phyloP scores from a whole-genome alignment of 2,888 invertebrate genomes.

The Hesperia comma region DNA sequence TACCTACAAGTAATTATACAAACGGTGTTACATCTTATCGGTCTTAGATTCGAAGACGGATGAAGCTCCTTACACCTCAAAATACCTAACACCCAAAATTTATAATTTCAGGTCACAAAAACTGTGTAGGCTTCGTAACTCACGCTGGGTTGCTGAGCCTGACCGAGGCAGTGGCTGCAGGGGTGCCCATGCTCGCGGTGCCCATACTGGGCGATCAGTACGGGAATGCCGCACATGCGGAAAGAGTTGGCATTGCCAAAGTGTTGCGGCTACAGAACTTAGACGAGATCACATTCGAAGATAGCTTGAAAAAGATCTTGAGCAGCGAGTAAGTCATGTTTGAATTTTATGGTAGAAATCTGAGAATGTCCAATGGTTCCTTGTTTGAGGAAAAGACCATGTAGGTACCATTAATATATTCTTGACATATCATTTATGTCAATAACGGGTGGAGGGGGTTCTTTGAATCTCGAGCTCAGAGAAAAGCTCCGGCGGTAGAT shows the following conservation, averaged over 20 bases:
- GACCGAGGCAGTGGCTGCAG: constrained; percentile 79
- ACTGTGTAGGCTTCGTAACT: constrained; percentile 76
- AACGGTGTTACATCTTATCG: no score
- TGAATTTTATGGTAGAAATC: not conserved
- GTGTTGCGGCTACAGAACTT: constrained; percentile 66
- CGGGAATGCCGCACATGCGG: constrained; percentile 59
- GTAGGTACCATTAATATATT: no score
- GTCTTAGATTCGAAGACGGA: no score
- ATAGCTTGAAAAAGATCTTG: constrained; percentile 69
- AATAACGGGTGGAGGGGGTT: no score
- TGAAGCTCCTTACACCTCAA: no score
- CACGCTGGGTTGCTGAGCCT: constrained; percentile 82
- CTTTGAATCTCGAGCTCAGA: no score
- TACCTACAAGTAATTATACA: no score
- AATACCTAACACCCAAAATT: not conserved
- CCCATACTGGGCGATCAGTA: constrained; percentile 83
- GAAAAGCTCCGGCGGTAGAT: no score
- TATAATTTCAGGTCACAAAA: constrained; percentile 80
- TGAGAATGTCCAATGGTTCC: no score
- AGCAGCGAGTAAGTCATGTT: constrained; percentile 65
- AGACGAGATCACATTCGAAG: constrained; percentile 66
- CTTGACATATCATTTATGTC: no score
- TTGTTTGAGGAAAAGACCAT: no score
- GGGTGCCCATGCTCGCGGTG: constrained; percentile 79
- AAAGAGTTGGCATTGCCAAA: constrained; percentile 60